A percentile compares a stretch with the other conserved stretches of the same genome.
phyloP scores from a whole-genome alignment of 1,140 invertebrate genomes.

The Nebria ingens region DNA sequence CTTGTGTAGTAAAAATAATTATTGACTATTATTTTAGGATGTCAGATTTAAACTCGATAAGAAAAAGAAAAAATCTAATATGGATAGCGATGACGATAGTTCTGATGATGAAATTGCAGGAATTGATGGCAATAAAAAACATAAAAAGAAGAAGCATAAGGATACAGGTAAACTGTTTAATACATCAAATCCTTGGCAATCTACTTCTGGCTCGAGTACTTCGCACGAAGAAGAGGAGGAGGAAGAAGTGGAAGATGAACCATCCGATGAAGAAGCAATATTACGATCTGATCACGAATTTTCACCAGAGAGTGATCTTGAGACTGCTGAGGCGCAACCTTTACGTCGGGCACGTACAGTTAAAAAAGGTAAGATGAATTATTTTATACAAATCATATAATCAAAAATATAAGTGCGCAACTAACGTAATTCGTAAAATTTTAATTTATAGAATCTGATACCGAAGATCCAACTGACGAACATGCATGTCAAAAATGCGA shows the following conservation, averaged over 20 bases:
- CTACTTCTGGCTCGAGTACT: constrained; percentile 53
- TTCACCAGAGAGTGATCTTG: constrained; percentile 65
- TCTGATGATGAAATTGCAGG: constrained; percentile 28
- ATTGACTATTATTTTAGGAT: constrained; percentile 14
- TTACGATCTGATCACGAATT: constrained; percentile 87
- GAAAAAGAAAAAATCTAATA: constrained; percentile 33
- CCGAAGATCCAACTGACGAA: constrained; percentile 58
- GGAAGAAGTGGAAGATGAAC: constrained; percentile 50
- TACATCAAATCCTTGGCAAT: constrained; percentile 54
- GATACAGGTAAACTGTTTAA: constrained; percentile 46
- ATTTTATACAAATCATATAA: neutral
- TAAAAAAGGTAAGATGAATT: constrained; percentile 20
- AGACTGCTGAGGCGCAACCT: constrained; percentile 43
- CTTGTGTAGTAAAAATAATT: neutral
- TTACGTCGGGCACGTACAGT: constrained; percentile 57
- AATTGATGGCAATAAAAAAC: constrained; percentile 39
- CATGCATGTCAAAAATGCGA: constrained; percentile 75
- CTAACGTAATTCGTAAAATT: too few relatives aligned
- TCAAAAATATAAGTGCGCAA: too few relatives aligned
- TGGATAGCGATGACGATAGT: constrained; percentile 32
- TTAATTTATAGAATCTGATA: constrained; percentile 40
- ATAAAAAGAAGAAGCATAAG: constrained; percentile 45
- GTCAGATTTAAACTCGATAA: constrained; percentile 28
- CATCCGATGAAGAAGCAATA: constrained; percentile 44
- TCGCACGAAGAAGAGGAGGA: constrained; percentile 48